Conservation (phyloP, 2,113 vertebrate genomes). For the Thomomys bottae region DNA sequence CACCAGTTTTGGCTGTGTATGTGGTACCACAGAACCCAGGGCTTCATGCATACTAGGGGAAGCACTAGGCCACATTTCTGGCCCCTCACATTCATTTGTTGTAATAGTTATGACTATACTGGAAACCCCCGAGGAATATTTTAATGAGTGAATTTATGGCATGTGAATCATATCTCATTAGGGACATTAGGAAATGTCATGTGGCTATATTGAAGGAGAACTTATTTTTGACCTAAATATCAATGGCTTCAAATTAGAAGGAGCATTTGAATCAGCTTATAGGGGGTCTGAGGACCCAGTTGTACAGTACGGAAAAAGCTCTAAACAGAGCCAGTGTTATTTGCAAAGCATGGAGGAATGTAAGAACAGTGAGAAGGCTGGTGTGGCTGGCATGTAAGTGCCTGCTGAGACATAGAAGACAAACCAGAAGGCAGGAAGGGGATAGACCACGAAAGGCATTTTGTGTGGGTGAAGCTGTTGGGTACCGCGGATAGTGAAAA, state of each 20-base stretch:
- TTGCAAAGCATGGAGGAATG: background rate
- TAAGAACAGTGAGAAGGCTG: background rate
- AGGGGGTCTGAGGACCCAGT: constrained; percentile 8
- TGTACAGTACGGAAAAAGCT: background rate
- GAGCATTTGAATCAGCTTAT: background rate
- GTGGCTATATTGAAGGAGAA: background rate
- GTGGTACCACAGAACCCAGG: too few species aligned
- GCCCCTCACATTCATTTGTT: background rate
- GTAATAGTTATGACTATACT: background rate
- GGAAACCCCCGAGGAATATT: background rate
- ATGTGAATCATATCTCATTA: background rate
- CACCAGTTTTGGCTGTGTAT: too few species aligned
- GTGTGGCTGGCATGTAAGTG: background rate
- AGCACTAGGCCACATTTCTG: too few species aligned
- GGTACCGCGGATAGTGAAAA: too few species aligned
- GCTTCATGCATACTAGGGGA: too few species aligned
- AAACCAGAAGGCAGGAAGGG: background rate
- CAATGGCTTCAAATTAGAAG: constrained; percentile 1
- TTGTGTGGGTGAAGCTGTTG: background rate
- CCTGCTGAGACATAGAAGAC: accelerated
- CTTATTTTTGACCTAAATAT: background rate
- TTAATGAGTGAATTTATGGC: background rate
- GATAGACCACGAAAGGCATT: background rate
- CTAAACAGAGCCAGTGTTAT: background rate
- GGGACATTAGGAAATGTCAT: background rate